Percentiles rank a stretch among this genome's conserved stretches.
These are phyloP conservation scores for Monochamus alternatus DNA, from an alignment of 2,888 invertebrate genomes.

Conservation along the genomic window DNA sequence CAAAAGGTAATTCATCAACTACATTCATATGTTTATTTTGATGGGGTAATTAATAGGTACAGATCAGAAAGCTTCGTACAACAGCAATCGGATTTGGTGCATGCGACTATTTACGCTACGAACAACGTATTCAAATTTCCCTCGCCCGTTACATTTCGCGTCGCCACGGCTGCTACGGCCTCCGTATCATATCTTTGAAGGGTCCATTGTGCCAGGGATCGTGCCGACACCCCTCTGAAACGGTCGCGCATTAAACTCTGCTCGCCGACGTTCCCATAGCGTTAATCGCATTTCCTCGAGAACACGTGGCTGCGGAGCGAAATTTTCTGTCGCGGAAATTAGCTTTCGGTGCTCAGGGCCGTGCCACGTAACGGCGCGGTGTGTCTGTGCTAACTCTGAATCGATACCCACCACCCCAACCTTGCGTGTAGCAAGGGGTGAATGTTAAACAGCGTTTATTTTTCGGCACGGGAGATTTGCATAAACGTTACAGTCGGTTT, in stretches of 20 bases:
- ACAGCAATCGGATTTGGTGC: no score
- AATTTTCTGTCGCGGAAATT: constrained; percentile 34
- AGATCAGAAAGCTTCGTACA: no score
- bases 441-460: constrained; percentile 57
- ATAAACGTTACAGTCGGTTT: constrained; percentile 61
- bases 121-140: no score
- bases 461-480: constrained; percentile 60
- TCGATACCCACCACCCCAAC: constrained; percentile 41
- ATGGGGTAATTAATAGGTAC: no score
- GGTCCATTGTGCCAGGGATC: neutral
- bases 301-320: constrained; percentile 28
- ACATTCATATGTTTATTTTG: no score
- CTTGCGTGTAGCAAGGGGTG: constrained; percentile 60
- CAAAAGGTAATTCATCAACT: no score
- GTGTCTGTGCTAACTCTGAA: constrained; percentile 53
- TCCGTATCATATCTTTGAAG: no score
- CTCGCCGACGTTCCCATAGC: neutral
- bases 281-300: constrained; percentile 33
- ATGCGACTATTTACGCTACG: no score
- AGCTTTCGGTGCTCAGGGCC: constrained; percentile 35
- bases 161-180: no score
- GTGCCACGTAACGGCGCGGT: constrained; percentile 8
- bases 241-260: constrained; percentile 6
- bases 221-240: neutral
- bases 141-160: no score